Evolutionary conservation across 2,797 vertebrate species (phyloP), one percentile per base, ranked within the genome.

Genomic region (Sibirionetta formosa): DNA sequence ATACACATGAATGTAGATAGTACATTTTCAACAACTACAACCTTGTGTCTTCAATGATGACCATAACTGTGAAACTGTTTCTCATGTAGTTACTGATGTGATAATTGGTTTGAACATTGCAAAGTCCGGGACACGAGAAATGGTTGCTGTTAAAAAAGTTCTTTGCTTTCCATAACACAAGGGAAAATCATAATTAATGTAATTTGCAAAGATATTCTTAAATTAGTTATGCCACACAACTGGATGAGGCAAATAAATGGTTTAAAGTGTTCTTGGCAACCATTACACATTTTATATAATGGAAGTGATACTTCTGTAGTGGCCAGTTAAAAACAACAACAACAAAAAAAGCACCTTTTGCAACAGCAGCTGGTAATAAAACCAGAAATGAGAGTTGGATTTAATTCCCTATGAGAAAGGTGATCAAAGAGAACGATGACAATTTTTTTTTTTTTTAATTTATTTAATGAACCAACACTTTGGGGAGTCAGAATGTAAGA

Each of bases 71-170:
- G 66, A 96, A 97, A 95, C 63, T 58, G 29, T 87, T 95, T 95
- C 88, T 91, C 58, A 82, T 79, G 58, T 78, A 95, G 96, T 94
- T 83, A 83, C 82, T 77, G 69, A 92, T 2, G 26, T 46, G 82
- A 95, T 96, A 95, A 97, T 95, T 96, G 88, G 87, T 71, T 94
- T 83, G 61, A 97, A 78, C 33, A 42, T 63, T 86, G 53, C 46
- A 66, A 91, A 93, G 48, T 87, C 75, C 4, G 69, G 75, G 71
- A 82, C 64, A 63, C 19, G 53, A 96, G 66, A 73, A 93, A 91
- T 14, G 33, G n/a, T 68, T 54, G 60, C 22, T 82, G 65, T 76
- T 90, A 70, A 88, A 93, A 50, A 50, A 96, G 70, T 82, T 23
- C 82, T 75, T 94, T 35, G 72, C 68, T 44, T 91, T 94, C 65